Evolutionary conservation across 2,113 vertebrate genomes (phyloP), one percentile per base, ranked within the genome.

Genomic region (Labeo rohita): DNA sequence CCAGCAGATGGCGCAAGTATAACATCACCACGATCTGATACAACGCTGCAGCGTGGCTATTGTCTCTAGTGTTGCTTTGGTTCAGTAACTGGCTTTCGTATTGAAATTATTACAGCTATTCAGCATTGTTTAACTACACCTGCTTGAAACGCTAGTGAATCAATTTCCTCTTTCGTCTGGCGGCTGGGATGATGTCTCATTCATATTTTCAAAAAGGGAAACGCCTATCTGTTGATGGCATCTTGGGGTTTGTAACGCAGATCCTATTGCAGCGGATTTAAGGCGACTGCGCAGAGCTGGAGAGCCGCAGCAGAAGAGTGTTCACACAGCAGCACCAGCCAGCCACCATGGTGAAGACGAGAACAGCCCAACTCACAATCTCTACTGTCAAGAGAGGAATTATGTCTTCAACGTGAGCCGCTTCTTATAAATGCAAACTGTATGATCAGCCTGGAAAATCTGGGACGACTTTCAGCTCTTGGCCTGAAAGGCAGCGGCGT

Each of bases 281-380:
- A 73, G 36, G 85, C 80, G 83, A 65, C 80, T 79, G 86, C 85
- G 88, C 89, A 84, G 88, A 84, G 88, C 83, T 75, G 66, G 84
- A 79, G 75, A 11, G 72, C 79, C 84, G 85, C 74, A 84, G 28
- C 50, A 70, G 86, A 84, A 79, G 75, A 87, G 72, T 87, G 84
- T 77, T 91, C 90, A 81, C 89, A 90, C 87, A 88, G 77, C 81
- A 49, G 77, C 81, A 49, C 73, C 84, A n/a, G 73, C 45, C 75
- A 91, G 83, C 63, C 80, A 21, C 45, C 65, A 84, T 87, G 87
- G 85, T 83, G 79, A 81, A 68, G 36, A 65, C 80, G 5, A 52
- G 73, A 50, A 66, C 81, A 77, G 78, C 90, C 54, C 50, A 86
- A 72, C 50, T 73, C 36, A n/a, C 66, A 23, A 50, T 50, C 43